A percentile compares a stretch with the other conserved stretches of the same genome.
phyloP scores from a whole-genome alignment of 2,888 invertebrate genomes.

The Chloromyia formosa region DNA sequence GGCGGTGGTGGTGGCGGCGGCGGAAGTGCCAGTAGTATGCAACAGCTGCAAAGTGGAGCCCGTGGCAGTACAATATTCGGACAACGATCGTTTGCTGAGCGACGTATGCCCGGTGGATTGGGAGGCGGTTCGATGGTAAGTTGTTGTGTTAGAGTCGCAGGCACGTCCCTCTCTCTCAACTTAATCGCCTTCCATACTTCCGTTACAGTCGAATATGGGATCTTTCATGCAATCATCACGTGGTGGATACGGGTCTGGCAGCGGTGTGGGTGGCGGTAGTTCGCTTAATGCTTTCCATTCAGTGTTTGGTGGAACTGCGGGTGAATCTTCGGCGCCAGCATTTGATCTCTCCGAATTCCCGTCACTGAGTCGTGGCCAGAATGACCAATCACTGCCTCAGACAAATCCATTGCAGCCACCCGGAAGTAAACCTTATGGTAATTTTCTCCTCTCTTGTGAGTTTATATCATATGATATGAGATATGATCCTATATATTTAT shows the following conservation, averaged over 20 bases:
- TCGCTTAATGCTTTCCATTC: constrained; percentile 81
- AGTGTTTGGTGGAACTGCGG: constrained; percentile 80
- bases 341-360: constrained; percentile 93
- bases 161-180: background rate
- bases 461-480: constrained; percentile 55
- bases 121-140: constrained; percentile 63
- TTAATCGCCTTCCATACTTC: background rate
- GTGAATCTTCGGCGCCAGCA: constrained; percentile 83
- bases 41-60: constrained; percentile 67
- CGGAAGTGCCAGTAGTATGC: constrained; percentile 60
- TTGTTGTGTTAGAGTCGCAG: too few species aligned
- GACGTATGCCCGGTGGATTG: constrained; percentile 71
- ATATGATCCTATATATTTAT: constrained; percentile 44
- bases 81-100: constrained; percentile 81
- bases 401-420: constrained; percentile 87
- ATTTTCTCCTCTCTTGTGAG: constrained; percentile 66
- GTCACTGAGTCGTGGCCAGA: constrained; percentile 81
- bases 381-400: constrained; percentile 80
- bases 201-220: constrained; percentile 70
- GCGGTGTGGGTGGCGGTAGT: constrained; percentile 66
- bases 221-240: constrained; percentile 69
- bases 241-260: constrained; percentile 73
- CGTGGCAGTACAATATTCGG: constrained; percentile 73
- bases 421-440: constrained; percentile 92
- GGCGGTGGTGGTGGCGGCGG: constrained; percentile 4